These are phyloP conservation scores for Helicolenus hilgendorfi DNA, from an alignment of 2,797 vertebrate genomes.

Conservation along the genomic window DNA sequence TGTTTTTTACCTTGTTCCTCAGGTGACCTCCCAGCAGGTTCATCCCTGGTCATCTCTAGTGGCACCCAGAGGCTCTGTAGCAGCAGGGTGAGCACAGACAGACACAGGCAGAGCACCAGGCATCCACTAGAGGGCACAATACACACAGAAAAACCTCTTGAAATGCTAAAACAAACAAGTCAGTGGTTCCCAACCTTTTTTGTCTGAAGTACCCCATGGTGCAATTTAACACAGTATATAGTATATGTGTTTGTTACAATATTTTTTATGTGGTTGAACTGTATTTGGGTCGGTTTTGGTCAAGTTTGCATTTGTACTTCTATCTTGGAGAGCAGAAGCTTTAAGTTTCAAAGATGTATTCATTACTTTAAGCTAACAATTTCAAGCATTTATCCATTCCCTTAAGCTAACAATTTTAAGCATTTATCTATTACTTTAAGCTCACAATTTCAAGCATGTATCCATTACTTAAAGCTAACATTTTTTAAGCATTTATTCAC, in stretches of 20 bases:
- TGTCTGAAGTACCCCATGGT: neutral
- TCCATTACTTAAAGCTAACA: too few species aligned
- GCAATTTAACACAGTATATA: neutral
- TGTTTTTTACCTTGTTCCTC: conserved; percentile 72
- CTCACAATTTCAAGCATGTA: too few species aligned
- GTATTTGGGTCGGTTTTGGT: neutral
- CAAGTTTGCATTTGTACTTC: neutral
- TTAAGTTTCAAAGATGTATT: too few species aligned
- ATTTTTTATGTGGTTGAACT: neutral
- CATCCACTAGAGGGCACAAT: conserved; percentile 82
- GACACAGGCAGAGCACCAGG: conserved; percentile 81
- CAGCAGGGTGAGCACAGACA: conserved; percentile 81
- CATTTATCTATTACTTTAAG: too few species aligned
- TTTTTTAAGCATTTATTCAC: too few species aligned
- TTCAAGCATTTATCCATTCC: too few species aligned
- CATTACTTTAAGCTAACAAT: too few species aligned
- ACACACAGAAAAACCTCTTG: conserved; percentile 29
- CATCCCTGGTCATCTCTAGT: conserved; percentile 56
- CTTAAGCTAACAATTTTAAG: too few species aligned
- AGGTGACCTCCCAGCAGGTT: conserved; percentile 70
- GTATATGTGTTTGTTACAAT: neutral
- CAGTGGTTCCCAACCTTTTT: neutral
- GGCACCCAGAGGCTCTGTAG: conserved; percentile 86
- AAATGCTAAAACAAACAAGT: neutral
- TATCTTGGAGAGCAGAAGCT: neutral